phyloP scores from a whole-genome alignment of 1,140 invertebrate species.

The Halesus radiatus region DNA sequence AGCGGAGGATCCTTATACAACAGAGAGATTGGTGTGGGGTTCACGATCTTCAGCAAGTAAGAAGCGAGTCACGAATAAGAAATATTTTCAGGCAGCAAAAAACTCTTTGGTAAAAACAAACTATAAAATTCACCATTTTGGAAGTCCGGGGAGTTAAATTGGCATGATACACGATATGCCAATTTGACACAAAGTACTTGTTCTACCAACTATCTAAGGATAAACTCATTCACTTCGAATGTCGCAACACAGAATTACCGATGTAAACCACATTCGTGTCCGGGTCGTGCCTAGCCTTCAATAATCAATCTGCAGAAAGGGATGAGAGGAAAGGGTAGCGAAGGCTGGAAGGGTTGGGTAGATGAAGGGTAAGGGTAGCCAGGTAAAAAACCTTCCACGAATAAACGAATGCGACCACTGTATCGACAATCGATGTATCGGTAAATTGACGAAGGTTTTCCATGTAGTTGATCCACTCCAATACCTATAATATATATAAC shows the following conservation, averaged over 20 bases:
- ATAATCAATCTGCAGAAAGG: slow-evolving; percentile 34
- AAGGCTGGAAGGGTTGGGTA: neutral
- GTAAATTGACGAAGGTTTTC: neutral
- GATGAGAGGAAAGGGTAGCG: neutral
- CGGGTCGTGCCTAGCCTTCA: slow-evolving; percentile 2
- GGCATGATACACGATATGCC: too few species aligned
- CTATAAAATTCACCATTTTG: too few species aligned
- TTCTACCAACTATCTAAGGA: too few species aligned
- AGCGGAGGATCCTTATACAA: too few species aligned
- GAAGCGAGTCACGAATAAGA: too few species aligned
- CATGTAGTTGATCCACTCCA: neutral
- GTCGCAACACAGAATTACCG: neutral
- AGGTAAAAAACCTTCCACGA: slow-evolving; percentile 28
- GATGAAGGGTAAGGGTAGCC: neutral
- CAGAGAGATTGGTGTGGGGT: too few species aligned
- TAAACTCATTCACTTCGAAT: neutral
- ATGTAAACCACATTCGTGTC: neutral
- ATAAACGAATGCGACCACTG: slow-evolving; percentile 27
- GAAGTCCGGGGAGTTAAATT: too few species aligned
- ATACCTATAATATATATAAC: neutral
- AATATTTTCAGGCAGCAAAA: too few species aligned
- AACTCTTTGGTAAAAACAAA: too few species aligned
- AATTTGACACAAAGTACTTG: too few species aligned
- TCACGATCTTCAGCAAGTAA: too few species aligned
- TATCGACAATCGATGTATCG: slow-evolving; percentile 14